Evolutionary conservation across 2,888 invertebrate genomes (phyloP), one percentile per base, ranked within the genome.

Genomic region (Gibbula magus): DNA sequence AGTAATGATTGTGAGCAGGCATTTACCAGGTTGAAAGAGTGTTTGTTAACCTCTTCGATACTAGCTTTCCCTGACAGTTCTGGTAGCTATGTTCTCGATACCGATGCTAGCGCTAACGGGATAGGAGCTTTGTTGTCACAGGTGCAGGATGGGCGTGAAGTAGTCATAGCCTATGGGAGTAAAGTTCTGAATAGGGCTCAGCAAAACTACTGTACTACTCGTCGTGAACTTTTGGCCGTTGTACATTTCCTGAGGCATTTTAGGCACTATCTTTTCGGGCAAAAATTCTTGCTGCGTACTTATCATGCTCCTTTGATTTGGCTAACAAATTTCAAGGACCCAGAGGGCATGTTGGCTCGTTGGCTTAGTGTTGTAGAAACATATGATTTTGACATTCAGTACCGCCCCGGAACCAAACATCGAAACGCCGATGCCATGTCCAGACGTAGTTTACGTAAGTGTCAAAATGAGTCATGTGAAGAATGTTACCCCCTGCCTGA

Each of bases 141-240:
- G 22, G n/a, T 75, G 7, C 75, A 75, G 29, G 73, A 77, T 32
- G 75, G 75, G 16, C 75, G 51, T 39, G 77, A 77, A 29, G 10
- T 7, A 18, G 67, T 77, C 8, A 77, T 77, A 8, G 67, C 16
- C 35, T 77, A 77, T 73, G 77, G 67, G 7, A 77, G 67, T 32
- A 18, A 29, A 8, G 25, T 18, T 10, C 54, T 77, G 16, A 77
- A 25, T 7, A 16, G 16, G n/a, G 39, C 7, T 8, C 22, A 77
- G 45, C 20, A 54, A 32, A 8, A 32, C 16, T 77, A 77, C 35
- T 77, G 77, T 39, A 35, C 79, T 20, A 78, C 79, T 18, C 73
- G 77, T 20, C 32, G 29, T 18, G 79, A 79, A 32, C 79, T 78
- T 7, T 25, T 78, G 45, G 79, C 79, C 5, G 39, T 77, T 8